Evolutionary conservation across 2,797 vertebrate species (phyloP), one percentile per base, ranked within the genome.

Genomic region (Sternotherus odoratus): DNA sequence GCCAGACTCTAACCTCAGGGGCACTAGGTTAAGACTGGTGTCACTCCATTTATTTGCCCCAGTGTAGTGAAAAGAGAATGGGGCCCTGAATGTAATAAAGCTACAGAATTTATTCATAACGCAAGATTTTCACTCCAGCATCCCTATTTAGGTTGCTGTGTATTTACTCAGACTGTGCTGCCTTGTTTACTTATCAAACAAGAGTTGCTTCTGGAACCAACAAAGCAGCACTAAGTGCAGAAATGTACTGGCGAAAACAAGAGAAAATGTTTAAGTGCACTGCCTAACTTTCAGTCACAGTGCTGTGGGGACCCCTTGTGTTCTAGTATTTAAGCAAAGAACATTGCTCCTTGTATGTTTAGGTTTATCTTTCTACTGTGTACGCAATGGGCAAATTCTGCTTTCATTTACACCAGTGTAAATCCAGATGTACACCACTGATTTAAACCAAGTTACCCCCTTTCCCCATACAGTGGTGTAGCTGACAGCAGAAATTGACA

Each of bases 271-370:
- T 26, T 84, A 43, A 1, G 46, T 63, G 77, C 12, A 1, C 5
- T 8, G 77, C 5, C 48, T 13, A 2, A 48, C 50, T 75, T 88
- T 85, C 4, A 97, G 94, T 4, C 3, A 11, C 54, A 95, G 97
- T 97, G 90, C 86, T 28, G 92, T 95, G 96, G 97, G 93, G 96
- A 94, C 98, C 97, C 93, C 98, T 98, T 92, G 97, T 95, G 98
- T 97, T 94, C 78, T 12, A 33, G 86, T 30, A 30, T 53, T 93
- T 78, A 75, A 93, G 33, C 7, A 30, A 56, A 88, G 28, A 63
- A 86, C n/a, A 39, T 19, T 8, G 2, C 4, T 93, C 33, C 63
- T 72, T 87, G 8, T 33, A 39, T 26, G 10, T 82, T 83, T 54
- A 77, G 16, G 57, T 83, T 91, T 85, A 33, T 79, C 92, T 77